Percentiles rank a stretch among this genome's conserved stretches.
These are phyloP conservation scores for Dendrocincla fuliginosa DNA, from an alignment of 2,797 vertebrate genomes.

Conservation along the genomic window DNA sequence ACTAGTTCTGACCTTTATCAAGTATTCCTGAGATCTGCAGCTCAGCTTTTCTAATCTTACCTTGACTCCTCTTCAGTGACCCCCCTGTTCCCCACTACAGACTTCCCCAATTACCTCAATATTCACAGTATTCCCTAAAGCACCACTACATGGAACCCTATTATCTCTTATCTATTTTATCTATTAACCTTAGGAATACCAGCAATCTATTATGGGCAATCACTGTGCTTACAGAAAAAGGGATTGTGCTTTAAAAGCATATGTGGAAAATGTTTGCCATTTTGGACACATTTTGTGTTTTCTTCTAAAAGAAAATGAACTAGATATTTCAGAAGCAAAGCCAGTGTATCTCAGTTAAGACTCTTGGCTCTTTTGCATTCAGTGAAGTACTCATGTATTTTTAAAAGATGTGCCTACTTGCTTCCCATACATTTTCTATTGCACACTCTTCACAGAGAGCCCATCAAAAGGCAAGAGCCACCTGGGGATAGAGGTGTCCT, in stretches of 20 bases:
- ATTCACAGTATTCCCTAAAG: conserved; percentile 52
- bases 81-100: background rate
- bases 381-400: background rate
- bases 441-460: background rate
- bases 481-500: background rate
- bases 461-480: background rate
- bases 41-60: conserved; percentile 55
- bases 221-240: background rate
- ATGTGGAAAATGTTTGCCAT: background rate
- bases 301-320: background rate
- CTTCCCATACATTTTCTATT: background rate
- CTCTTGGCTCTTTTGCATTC: background rate
- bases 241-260: background rate
- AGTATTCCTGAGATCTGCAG: background rate
- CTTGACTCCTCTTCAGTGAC: background rate
- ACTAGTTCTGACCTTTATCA: background rate
- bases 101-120: conserved; percentile 52
- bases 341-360: background rate
- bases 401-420: background rate
- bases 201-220: background rate
- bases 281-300: background rate
- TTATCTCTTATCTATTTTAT: conserved; percentile 39
- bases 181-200: conserved; percentile 35
- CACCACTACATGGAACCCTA: background rate
- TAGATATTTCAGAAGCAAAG: background rate